These are phyloP conservation scores for Shinisaurus crocodilurus DNA, from an alignment of 2,113 vertebrate genomes.

Conservation along the genomic window DNA sequence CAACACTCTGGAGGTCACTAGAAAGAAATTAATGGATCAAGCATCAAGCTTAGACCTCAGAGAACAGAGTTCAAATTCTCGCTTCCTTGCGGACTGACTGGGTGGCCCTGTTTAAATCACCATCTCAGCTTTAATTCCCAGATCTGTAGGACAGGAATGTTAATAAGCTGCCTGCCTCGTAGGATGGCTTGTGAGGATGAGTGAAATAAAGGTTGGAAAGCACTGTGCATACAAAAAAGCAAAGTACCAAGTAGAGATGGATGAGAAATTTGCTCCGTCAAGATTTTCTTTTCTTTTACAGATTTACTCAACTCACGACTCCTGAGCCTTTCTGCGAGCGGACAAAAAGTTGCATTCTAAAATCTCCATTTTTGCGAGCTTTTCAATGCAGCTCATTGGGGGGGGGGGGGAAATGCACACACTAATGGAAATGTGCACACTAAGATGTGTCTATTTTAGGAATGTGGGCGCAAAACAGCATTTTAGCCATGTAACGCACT, in stretches of 20 bases:
- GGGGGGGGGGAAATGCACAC: too few relatives aligned
- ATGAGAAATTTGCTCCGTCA: not conserved
- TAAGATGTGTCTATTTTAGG: too few relatives aligned
- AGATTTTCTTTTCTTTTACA: not conserved
- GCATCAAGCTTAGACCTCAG: not conserved
- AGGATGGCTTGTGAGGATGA: not conserved
- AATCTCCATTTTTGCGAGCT: too few relatives aligned
- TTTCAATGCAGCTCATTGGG: too few relatives aligned
- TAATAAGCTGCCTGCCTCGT: not conserved
- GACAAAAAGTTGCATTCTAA: too few relatives aligned
- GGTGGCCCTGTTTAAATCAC: conserved; percentile 24
- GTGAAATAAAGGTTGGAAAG: conserved; percentile 13
- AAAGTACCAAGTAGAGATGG: not conserved
- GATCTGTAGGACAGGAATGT: conserved; percentile 19
- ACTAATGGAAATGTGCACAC: too few relatives aligned
- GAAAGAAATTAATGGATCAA: conserved; percentile 16
- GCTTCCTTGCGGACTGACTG: not conserved
- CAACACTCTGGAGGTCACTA: conserved; percentile 22
- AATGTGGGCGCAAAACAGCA: too few relatives aligned
- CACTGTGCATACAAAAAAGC: not conserved
- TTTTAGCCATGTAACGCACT: too few relatives aligned
- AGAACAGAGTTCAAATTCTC: not conserved
- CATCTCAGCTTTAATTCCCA: conserved; percentile 6
- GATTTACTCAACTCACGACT: too few relatives aligned
- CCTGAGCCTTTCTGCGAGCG: too few relatives aligned